phyloP scores from a whole-genome alignment of 2,888 invertebrate species.

The Pristionchus exspectatus region DNA sequence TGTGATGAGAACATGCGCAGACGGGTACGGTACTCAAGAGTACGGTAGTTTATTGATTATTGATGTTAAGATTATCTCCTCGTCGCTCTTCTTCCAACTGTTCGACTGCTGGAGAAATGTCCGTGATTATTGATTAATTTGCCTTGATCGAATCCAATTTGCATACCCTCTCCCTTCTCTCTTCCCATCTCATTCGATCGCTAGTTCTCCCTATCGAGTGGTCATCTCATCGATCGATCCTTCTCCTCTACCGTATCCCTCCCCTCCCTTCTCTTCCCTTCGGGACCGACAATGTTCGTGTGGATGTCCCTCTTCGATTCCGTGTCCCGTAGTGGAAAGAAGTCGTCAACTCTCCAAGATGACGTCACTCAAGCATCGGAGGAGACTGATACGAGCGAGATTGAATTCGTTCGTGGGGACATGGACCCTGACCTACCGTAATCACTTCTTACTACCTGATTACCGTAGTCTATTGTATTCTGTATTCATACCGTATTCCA shows the following conservation, averaged over 20 bases:
- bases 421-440: conserved; percentile 20
- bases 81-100: conserved; percentile 10
- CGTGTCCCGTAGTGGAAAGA: background rate
- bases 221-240: conserved; percentile 39
- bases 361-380: conserved; percentile 28
- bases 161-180: background rate
- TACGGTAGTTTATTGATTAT: background rate
- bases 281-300: conserved; percentile 17
- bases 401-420: background rate
- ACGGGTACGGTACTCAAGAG: background rate
- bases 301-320: conserved; percentile 35
- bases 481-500: background rate
- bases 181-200: background rate
- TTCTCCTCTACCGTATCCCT: conserved; percentile 24
- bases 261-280: background rate
- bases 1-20: conserved; percentile 19
- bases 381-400: background rate
- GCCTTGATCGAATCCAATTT: background rate
- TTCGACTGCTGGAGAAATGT: conserved; percentile 35
- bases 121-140: conserved; percentile 37
- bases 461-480: background rate
- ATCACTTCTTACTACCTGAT: background rate
- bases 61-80: background rate
- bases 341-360: background rate
- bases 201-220: background rate